These are phyloP conservation scores for Allobates femoralis DNA, from an alignment of 2,797 vertebrate genomes.

Conservation along the genomic window DNA sequence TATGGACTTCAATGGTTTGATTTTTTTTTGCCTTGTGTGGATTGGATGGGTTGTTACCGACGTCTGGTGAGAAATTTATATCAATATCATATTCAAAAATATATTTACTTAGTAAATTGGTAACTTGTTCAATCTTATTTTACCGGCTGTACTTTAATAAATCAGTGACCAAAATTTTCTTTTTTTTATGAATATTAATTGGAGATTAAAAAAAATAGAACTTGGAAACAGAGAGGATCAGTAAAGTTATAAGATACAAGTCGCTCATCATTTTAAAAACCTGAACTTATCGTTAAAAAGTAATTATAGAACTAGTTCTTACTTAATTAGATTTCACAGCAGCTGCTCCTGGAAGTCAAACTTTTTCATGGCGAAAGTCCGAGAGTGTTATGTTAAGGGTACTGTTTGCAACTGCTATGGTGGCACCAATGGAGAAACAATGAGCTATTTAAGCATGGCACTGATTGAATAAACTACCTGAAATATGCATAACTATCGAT, in stretches of 20 bases:
- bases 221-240: neutral
- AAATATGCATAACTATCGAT: conserved; percentile 9
- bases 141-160: neutral
- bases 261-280: neutral
- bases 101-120: no score
- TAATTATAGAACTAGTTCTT: conserved; percentile 6
- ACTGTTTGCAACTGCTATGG: neutral
- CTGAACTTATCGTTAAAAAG: neutral
- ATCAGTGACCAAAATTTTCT: neutral
- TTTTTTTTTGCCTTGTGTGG: no score
- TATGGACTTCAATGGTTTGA: no score
- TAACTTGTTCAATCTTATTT: no score
- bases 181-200: neutral
- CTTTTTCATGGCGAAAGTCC: neutral
- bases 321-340: conserved; percentile 37
- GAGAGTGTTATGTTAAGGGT: conserved; percentile 10
- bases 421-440: conserved; percentile 37
- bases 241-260: conserved; percentile 13
- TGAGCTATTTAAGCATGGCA: conserved; percentile 29
- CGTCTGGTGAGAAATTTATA: no score
- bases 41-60: no score
- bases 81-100: no score
- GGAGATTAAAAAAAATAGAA: neutral
- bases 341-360: conserved; percentile 5
- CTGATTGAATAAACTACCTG: conserved; percentile 14